A percentile compares a stretch with the other conserved stretches of the same genome.
phyloP scores from a whole-genome alignment of 2,113 vertebrate genomes.

The Neolamprologus modestus region DNA sequence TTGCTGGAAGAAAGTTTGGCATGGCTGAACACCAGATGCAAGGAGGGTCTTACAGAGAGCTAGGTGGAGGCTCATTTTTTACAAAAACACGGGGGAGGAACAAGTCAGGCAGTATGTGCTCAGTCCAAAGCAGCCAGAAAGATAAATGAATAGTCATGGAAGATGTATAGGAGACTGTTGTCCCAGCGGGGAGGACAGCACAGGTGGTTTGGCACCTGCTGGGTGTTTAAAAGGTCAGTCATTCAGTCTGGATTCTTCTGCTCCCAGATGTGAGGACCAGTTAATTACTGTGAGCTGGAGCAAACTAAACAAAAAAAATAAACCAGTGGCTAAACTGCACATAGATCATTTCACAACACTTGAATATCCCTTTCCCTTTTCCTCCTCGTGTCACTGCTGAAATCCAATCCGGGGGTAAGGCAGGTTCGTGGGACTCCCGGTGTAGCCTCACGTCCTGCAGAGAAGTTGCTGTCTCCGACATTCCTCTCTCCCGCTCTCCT shows the following conservation, averaged over 20 bases:
- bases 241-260: not conserved
- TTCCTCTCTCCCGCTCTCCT: constrained; percentile 23
- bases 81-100: constrained; percentile 15
- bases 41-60: not conserved
- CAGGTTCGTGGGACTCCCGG: constrained; percentile 16
- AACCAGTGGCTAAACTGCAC: not conserved
- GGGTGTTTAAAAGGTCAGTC: not conserved
- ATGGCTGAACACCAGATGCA: constrained; percentile 34
- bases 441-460: not conserved
- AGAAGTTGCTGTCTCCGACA: constrained; percentile 39
- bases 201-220: constrained; percentile 57
- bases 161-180: not conserved
- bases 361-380: not conserved
- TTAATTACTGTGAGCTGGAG: not conserved
- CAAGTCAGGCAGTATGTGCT: constrained; percentile 18
- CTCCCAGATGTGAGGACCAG: not conserved
- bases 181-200: not conserved
- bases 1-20: not conserved
- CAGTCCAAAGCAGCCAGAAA: not conserved
- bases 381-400: constrained; percentile 17
- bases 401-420: constrained; percentile 35
- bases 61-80: constrained; percentile 6
- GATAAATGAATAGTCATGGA: not conserved
- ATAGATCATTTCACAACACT: not conserved
- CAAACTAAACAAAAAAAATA: constrained; percentile 35